A percentile compares a stretch with the other conserved stretches of the same genome.
Conservation (phyloP, 2,797 vertebrate species). For the Lerista edwardsae region DNA sequence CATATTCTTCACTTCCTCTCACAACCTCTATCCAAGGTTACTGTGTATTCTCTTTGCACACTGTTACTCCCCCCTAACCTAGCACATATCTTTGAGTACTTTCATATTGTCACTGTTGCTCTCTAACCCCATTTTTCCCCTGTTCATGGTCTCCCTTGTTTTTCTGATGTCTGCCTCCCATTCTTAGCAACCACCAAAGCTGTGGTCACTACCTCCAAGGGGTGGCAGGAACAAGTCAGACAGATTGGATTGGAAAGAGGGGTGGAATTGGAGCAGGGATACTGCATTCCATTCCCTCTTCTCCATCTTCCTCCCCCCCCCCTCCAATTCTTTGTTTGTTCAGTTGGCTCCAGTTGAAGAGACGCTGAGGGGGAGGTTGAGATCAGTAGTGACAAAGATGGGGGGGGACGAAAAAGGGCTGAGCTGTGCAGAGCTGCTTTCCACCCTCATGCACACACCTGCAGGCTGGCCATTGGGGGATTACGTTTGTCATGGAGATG, state of each 20-base stretch:
- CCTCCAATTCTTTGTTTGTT: neutral
- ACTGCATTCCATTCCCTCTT: neutral
- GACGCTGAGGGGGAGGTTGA: neutral
- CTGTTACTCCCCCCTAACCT: too few species aligned
- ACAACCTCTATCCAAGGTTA: neutral
- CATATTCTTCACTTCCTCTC: neutral
- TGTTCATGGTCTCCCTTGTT: neutral
- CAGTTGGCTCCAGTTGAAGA: neutral
- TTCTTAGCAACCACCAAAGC: neutral
- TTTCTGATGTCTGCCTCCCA: neutral
- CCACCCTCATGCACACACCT: neutral
- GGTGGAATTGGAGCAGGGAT: neutral
- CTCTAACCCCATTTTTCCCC: neutral
- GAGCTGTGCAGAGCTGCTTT: neutral
- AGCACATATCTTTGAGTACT: too few species aligned
- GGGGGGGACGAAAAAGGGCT: neutral
- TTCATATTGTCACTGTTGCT: too few species aligned
- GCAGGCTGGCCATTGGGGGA: neutral
- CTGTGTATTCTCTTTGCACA: neutral
- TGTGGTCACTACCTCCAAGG: neutral
- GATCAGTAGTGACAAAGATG: too few species aligned
- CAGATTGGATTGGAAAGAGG: neutral
- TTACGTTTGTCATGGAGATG: neutral
- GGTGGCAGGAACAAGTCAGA: neutral
- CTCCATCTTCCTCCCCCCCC: neutral